These are phyloP conservation scores for Apoda limacodes DNA, from an alignment of 2,888 invertebrate genomes.

Conservation along the genomic window DNA sequence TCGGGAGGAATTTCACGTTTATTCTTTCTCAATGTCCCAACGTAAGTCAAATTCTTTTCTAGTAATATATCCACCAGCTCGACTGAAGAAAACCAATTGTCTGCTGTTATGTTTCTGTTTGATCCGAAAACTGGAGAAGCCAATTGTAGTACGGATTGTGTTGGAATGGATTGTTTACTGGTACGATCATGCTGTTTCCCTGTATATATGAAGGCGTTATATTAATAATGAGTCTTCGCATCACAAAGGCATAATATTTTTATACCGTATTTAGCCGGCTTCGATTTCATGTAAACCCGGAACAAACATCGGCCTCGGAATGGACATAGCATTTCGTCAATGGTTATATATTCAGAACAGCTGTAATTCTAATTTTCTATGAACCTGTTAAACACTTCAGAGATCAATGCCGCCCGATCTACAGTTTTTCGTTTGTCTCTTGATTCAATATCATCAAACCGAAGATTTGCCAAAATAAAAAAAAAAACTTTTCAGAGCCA, in stretches of 20 bases:
- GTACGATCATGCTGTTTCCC: slow-evolving; percentile 3
- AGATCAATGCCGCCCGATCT: slow-evolving; percentile 8
- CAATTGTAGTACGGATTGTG: slow-evolving; percentile 5
- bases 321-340: slow-evolving; percentile 11
- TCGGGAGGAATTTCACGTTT: not conserved
- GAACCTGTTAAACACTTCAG: slow-evolving; percentile 9
- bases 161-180: slow-evolving; percentile 2
- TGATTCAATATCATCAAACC: slow-evolving; percentile 8
- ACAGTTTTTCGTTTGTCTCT: slow-evolving; percentile 8
- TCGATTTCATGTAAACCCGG: slow-evolving; percentile 11
- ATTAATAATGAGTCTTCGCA: slow-evolving; percentile 12
- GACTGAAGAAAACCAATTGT: slow-evolving; percentile 11
- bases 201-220: slow-evolving; percentile 11
- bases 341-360: slow-evolving; percentile 11
- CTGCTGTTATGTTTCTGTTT: slow-evolving; percentile 9
- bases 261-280: slow-evolving; percentile 10
- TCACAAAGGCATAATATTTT: slow-evolving; percentile 11
- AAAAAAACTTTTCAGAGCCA: slow-evolving; percentile 10
- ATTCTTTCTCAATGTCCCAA: too few relatives aligned
- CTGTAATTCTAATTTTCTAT: slow-evolving; percentile 10
- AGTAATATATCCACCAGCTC: slow-evolving; percentile 7
- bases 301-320: slow-evolving; percentile 10
- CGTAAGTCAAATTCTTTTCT: slow-evolving; percentile 6
- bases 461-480: slow-evolving; percentile 5
- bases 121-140: slow-evolving; percentile 5